phyloP scores from a whole-genome alignment of 2,797 vertebrate species.

The Propithecus deckenii region DNA sequence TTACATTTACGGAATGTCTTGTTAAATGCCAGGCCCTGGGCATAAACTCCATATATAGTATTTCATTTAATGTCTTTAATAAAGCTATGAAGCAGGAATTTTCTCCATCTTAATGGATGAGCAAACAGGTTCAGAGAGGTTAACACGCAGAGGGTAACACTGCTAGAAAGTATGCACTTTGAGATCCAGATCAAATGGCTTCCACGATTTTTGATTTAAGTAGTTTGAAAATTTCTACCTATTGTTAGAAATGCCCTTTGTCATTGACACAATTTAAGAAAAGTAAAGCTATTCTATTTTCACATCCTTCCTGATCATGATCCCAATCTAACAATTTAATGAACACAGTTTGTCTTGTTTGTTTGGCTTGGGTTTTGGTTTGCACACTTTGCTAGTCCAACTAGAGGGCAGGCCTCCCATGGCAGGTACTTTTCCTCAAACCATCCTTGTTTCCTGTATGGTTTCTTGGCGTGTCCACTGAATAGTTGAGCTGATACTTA shows the following conservation, averaged over 20 bases:
- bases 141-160: neutral
- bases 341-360: neutral
- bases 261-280: neutral
- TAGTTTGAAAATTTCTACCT: neutral
- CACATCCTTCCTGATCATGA: slow-evolving; percentile 11
- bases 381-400: neutral
- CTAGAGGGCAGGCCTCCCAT: neutral
- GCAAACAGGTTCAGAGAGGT: neutral
- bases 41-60: neutral
- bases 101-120: neutral
- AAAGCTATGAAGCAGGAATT: neutral
- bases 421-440: neutral
- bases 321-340: neutral
- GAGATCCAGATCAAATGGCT: neutral
- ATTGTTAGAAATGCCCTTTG: slow-evolving; percentile 28
- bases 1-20: slow-evolving; percentile 49
- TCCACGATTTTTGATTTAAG: neutral
- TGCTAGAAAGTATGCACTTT: neutral
- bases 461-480: neutral
- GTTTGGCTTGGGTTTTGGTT: neutral
- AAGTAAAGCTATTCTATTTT: neutral
- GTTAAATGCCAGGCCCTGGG: slow-evolving; percentile 40
- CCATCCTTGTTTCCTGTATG: neutral
- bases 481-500: neutral
- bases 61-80: slow-evolving; percentile 30